Base-by-base conservation (phyloP, 2,888 invertebrate genomes). In the Cerastis rubricosa region DNA sequence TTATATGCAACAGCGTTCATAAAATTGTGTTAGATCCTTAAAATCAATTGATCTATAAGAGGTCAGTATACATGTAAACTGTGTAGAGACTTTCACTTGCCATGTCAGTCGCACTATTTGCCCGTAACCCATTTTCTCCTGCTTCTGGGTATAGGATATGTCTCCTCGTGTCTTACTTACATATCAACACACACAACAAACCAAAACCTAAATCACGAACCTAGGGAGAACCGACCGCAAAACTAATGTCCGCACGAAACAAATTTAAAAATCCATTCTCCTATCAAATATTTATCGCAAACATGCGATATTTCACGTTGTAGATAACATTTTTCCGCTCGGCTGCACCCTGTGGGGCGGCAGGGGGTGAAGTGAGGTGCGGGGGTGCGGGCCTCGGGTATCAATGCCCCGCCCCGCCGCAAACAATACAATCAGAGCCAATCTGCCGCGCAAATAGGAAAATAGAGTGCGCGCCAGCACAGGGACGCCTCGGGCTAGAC, bases 361-460 rank as follows among this genome's bases (percentile, higher is more conserved):
- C 70, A 71, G 78, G 87, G 83, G 80, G 83, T 35, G 64, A 66
- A 81, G 74, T 77, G 80, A 84, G 75, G 77, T 76, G 76, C 63
- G 68, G 83, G 82, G 82, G 74, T 71, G 77, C 65, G 88, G 90
- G 85, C 85, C 85, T 88, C 89, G 91, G 91, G 94, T 92, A 93
- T 92, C 92, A 91, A 91, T 91, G 94, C 93, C 91, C 92, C 93
- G 93, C 93, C 93, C 93, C 90, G 88, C 93, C 91, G 93, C 95
- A 96, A 96, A 96, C 96, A 96, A 96, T 96, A 96, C 96, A 96
- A 96, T 96, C 96, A 96, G 94, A 96, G 95, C 93, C 96, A 96
- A 96, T 96, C 96, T 96, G 95, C 93, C 95, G 96, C 95, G 94
- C 95, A 96, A 96, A 96, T 96, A 96, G 96, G 96, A 96, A 96